Percentiles rank a stretch among this genome's conserved stretches.
These are phyloP conservation scores for Drosophila hamatofila DNA, from an alignment of 2,888 invertebrate species.

Conservation along the genomic window DNA sequence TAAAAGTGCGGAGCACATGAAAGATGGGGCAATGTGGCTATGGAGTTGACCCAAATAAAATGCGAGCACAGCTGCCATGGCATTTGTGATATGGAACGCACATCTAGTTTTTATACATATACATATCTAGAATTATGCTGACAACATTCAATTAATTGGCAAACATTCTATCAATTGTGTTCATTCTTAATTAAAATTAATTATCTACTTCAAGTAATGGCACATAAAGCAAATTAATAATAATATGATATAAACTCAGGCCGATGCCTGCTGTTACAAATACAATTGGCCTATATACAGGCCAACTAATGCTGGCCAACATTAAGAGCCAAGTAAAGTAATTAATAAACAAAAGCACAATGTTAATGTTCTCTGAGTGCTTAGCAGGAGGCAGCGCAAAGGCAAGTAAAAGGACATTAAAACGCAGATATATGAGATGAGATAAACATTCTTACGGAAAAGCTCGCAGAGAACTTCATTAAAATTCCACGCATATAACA, in stretches of 20 bases:
- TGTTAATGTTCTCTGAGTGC: constrained; percentile 18
- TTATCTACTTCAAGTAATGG: constrained; percentile 47
- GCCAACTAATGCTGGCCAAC: constrained; percentile 16
- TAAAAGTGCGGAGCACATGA: constrained; percentile 47
- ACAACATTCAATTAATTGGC: constrained; percentile 50
- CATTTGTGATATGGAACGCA: constrained; percentile 11
- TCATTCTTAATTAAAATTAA: constrained; percentile 54
- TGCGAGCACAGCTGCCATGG: constrained; percentile 36
- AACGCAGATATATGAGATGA: constrained; percentile 13
- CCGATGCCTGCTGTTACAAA: constrained; percentile 29
- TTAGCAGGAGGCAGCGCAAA: neutral
- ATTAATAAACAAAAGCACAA: constrained; percentile 33
- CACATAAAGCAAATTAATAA: constrained; percentile 57
- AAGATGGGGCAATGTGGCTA: constrained; percentile 51
- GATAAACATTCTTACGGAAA: constrained; percentile 29
- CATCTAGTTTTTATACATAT: neutral
- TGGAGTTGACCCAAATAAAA: constrained; percentile 57
- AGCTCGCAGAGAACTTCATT: constrained; percentile 7
- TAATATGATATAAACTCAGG: constrained; percentile 32
- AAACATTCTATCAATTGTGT: constrained; percentile 31
- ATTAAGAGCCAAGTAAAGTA: constrained; percentile 41
- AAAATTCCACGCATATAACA: constrained; percentile 2
- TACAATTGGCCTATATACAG: constrained; percentile 59
- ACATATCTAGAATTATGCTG: neutral
- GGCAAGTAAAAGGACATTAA: constrained; percentile 30